These are phyloP conservation scores for Leiothrix lutea DNA, from an alignment of 2,113 vertebrate species.

Conservation along the genomic window DNA sequence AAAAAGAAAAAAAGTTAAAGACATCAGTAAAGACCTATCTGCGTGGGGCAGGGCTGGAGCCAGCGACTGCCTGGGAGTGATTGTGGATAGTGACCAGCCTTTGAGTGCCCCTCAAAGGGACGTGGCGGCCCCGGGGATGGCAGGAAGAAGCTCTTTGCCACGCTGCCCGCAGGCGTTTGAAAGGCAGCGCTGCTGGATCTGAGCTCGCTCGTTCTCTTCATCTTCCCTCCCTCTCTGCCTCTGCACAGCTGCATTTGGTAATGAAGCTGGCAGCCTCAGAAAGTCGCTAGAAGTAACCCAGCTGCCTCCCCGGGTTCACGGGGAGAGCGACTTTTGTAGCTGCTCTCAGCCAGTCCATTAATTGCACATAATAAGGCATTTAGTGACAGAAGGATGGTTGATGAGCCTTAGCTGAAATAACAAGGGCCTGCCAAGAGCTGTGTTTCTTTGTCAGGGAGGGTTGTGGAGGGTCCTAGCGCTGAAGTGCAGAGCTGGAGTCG, in stretches of 20 bases:
- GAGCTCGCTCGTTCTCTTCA: not conserved
- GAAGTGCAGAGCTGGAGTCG: rapidly evolving
- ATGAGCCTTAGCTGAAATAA: slow-evolving; percentile 69
- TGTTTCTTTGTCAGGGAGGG: not conserved
- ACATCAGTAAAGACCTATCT: not conserved
- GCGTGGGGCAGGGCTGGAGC: not conserved
- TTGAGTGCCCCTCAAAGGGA: not conserved
- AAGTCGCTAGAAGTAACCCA: slow-evolving; percentile 48
- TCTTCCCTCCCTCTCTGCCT: not conserved
- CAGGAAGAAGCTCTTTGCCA: not conserved
- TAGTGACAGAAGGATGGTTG: slow-evolving; percentile 68
- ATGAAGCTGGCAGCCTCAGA: slow-evolving; percentile 14
- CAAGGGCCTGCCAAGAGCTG: slow-evolving; percentile 49
- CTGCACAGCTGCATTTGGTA: slow-evolving; percentile 38
- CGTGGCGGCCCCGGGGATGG: not conserved
- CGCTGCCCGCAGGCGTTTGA: not conserved
- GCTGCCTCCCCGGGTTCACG: slow-evolving; percentile 20
- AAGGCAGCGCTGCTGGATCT: not conserved
- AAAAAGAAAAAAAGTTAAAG: not conserved
- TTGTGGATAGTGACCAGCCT: not conserved
- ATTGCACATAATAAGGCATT: slow-evolving; percentile 70
- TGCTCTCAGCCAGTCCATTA: slow-evolving; percentile 61
- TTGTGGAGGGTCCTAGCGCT: not conserved
- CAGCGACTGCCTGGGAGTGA: not conserved
- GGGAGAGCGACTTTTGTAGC: slow-evolving; percentile 46